Percentiles rank a stretch among this genome's conserved stretches.
These are phyloP conservation scores for Pao palembangensis DNA, from an alignment of 2,113 vertebrate species.

Conservation along the genomic window DNA sequence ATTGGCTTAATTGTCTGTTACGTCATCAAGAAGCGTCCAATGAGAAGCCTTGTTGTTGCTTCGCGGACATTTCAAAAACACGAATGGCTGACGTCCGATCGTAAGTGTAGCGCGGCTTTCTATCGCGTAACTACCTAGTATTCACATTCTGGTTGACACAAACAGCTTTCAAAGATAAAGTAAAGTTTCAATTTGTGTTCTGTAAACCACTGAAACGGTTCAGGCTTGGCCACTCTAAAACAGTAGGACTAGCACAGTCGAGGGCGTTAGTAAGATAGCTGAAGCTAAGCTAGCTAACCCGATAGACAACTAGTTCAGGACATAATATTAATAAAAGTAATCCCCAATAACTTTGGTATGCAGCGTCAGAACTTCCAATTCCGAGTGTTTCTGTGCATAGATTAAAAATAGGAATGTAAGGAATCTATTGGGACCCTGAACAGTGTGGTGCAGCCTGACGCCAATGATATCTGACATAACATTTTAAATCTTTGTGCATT, in stretches of 20 bases:
- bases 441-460: no score
- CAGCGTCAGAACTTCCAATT: not conserved
- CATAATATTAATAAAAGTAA: not conserved
- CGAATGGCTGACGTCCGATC: slow-evolving; percentile 54
- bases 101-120: slow-evolving; percentile 41
- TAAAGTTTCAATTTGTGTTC: not conserved
- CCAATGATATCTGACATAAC: no score
- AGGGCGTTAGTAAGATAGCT: not conserved
- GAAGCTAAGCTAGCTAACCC: not conserved
- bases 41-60: not conserved
- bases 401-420: no score
- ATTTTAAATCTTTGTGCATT: no score
- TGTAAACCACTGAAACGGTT: not conserved
- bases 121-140: not conserved
- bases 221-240: not conserved
- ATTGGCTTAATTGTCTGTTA: rapidly evolving
- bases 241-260: not conserved
- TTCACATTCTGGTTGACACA: no score
- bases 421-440: no score
- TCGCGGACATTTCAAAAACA: slow-evolving; percentile 60
- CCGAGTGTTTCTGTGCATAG: no score
- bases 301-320: no score
- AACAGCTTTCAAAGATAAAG: not conserved
- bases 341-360: no score
- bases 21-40: slow-evolving; percentile 25